These are phyloP conservation scores for Platycheirus albimanus DNA, from an alignment of 2,888 invertebrate species.

Conservation along the genomic window DNA sequence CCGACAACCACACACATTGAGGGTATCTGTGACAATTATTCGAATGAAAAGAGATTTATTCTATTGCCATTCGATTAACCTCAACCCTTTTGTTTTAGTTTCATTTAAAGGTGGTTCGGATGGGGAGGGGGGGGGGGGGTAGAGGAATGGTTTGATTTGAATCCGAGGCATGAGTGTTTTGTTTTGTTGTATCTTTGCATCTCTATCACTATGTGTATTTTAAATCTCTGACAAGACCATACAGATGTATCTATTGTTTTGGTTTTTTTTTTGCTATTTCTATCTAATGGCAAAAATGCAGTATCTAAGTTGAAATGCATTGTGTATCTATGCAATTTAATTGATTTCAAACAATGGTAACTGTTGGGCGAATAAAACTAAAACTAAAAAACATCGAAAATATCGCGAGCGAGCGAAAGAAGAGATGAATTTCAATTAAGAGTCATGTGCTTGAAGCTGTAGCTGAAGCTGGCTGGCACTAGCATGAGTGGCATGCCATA, in stretches of 20 bases:
- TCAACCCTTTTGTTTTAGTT: conserved; percentile 64
- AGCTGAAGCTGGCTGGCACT: neutral
- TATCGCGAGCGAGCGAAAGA: neutral
- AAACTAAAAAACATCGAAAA: conserved; percentile 10
- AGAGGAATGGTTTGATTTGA: too few relatives aligned
- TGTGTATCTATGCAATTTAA: conserved; percentile 51
- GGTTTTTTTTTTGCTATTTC: conserved; percentile 13
- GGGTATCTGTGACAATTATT: conserved; percentile 64
- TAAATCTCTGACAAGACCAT: conserved; percentile 54
- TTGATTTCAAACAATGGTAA: conserved; percentile 49
- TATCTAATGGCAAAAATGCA: conserved; percentile 34
- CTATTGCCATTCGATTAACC: conserved; percentile 73
- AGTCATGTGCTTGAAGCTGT: conserved; percentile 46
- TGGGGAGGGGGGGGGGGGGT: neutral
- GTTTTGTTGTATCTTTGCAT: conserved; percentile 36
- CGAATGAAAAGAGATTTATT: conserved; percentile 68
- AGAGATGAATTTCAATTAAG: conserved; percentile 29
- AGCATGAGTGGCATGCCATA: neutral
- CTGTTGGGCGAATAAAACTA: conserved; percentile 5
- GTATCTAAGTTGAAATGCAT: conserved; percentile 28
- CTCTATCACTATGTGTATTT: conserved; percentile 25
- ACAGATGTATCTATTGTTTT: conserved; percentile 23
- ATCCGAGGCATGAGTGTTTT: conserved; percentile 26
- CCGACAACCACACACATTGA: conserved; percentile 31
- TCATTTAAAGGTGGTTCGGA: too few relatives aligned